These are phyloP conservation scores for Hypomecis atomaria DNA, from an alignment of 2,888 invertebrate species.

Conservation along the genomic window DNA sequence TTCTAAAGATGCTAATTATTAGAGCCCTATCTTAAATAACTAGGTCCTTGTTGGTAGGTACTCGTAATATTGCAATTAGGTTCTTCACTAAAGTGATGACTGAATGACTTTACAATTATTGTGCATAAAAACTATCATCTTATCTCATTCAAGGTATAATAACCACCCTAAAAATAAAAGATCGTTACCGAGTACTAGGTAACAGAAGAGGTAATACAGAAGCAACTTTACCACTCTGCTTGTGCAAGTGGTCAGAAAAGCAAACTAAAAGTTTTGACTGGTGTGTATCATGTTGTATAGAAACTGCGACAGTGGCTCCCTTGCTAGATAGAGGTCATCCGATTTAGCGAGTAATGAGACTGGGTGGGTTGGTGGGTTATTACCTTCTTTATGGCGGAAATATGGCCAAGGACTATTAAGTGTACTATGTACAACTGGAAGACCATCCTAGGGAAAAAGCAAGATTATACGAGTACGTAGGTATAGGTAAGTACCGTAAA, in stretches of 20 bases:
- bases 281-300: background rate
- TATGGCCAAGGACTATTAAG: background rate
- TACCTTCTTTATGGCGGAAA: slow-evolving; percentile 30
- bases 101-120: background rate
- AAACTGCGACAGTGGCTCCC: slow-evolving; percentile 1
- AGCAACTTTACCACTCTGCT: background rate
- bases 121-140: background rate
- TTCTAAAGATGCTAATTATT: no score
- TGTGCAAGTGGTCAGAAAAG: background rate
- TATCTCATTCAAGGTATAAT: background rate
- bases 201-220: slow-evolving; percentile 4
- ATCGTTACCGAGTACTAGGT: slow-evolving; percentile 17
- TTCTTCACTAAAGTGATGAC: no score
- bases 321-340: background rate
- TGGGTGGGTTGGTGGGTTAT: slow-evolving; percentile 23
- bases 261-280: background rate
- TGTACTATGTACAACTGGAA: no score
- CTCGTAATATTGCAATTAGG: no score
- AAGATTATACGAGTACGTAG: no score
- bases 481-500: no score
- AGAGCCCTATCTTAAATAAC: no score
- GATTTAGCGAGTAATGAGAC: slow-evolving; percentile 20
- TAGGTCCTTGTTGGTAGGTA: no score
- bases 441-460: no score
- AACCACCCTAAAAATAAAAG: slow-evolving; percentile 12